These are phyloP conservation scores for Gavia stellata DNA, from an alignment of 2,113 vertebrate genomes.

Conservation along the genomic window DNA sequence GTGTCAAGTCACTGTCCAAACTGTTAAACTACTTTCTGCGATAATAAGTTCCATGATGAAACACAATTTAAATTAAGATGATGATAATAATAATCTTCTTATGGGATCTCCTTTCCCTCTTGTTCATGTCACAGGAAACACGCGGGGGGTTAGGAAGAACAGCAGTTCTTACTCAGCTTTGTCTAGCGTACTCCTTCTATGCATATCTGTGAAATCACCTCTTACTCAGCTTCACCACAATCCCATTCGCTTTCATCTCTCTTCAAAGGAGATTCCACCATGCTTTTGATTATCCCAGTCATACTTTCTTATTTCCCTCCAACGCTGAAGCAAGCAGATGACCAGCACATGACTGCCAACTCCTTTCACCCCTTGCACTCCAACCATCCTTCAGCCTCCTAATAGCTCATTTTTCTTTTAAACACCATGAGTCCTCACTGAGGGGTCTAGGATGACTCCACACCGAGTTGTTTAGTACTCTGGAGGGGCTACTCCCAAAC, in stretches of 20 bases:
- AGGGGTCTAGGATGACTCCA: not conserved
- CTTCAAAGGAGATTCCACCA: conserved; percentile 42
- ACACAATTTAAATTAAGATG: not conserved
- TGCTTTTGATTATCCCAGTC: conserved; percentile 38
- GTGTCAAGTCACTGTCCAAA: not conserved
- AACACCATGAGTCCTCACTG: not conserved
- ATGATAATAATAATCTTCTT: not conserved
- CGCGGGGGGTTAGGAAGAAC: not conserved
- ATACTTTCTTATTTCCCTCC: conserved; percentile 12
- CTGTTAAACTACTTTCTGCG: not conserved
- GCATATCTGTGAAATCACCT: not conserved
- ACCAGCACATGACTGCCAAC: not conserved
- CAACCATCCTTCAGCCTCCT: not conserved
- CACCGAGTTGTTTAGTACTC: not conserved
- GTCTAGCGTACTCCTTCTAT: not conserved
- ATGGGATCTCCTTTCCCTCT: not conserved
- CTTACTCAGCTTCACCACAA: conserved; percentile 28
- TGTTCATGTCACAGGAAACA: not conserved
- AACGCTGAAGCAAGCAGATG: not conserved
- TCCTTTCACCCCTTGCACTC: not conserved
- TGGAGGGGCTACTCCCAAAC: conserved; percentile 5
- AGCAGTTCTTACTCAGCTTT: conserved; percentile 6
- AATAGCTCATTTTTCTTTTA: not conserved
- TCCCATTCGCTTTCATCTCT: not conserved
- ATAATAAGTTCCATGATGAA: not conserved